Conservation (phyloP, 1,140 invertebrate genomes). For the Drosophila malerkotliana region DNA sequence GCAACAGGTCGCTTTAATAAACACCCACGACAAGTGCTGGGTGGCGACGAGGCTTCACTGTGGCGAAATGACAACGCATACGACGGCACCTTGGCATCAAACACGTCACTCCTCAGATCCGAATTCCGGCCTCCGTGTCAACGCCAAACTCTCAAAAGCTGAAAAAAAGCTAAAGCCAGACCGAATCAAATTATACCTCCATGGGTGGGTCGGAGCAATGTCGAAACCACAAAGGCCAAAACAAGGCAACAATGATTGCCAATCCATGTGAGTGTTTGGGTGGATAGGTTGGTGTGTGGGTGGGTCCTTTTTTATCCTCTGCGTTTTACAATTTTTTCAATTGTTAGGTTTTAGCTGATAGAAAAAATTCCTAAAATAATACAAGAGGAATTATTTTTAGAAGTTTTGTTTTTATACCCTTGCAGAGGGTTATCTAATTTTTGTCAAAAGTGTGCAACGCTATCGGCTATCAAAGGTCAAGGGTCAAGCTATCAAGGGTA, state of each 20-base stretch:
- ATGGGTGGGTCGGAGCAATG: conserved; percentile 16
- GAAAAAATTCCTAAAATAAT: conserved; percentile 11
- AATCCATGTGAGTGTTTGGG: conserved; percentile 55
- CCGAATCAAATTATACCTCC: conserved; percentile 28
- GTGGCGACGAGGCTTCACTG: conserved; percentile 1
- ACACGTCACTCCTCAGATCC: conserved; percentile 19
- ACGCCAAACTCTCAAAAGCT: conserved; percentile 21
- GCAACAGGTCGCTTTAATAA: conserved; percentile 74
- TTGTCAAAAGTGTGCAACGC: too few relatives aligned
- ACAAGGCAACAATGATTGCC: conserved; percentile 39
- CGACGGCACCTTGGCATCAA: conserved; percentile 68
- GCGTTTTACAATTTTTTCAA: conserved; percentile 56
- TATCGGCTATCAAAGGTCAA: too few relatives aligned
- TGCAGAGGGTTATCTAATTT: too few relatives aligned
- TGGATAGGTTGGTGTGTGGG: conserved; percentile 13
- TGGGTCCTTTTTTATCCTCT: conserved; percentile 8
- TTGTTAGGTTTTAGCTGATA: conserved; percentile 52
- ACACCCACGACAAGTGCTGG: conserved; percentile 39
- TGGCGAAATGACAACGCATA: conserved; percentile 41
- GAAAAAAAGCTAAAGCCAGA: conserved; percentile 12
- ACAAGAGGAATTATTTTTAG: background rate
- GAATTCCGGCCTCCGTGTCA: conserved; percentile 35
- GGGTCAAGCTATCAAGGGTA: too few relatives aligned
- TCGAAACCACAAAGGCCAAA: conserved; percentile 53
- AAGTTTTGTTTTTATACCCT: background rate